A percentile compares a stretch with the other conserved stretches of the same genome.
Conservation (phyloP, 2,888 invertebrate species). For the Coelinius sp. region DNA sequence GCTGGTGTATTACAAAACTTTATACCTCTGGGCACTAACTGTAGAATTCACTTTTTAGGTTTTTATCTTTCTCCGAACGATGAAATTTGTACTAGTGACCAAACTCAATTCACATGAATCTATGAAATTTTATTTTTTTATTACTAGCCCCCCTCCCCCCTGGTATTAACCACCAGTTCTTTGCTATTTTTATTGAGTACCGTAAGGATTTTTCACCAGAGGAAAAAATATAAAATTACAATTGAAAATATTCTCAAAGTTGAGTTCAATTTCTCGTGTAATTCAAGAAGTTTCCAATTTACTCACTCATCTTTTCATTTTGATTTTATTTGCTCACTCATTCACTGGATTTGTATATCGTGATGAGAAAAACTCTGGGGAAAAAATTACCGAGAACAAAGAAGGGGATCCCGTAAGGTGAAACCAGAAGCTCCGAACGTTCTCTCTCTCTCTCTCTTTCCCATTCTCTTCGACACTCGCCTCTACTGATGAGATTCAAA, state of each 20-base stretch:
- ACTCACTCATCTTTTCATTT: neutral
- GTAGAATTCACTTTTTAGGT: neutral
- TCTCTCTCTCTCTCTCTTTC: neutral
- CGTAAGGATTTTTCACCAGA: neutral
- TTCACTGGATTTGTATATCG: constrained; percentile 12
- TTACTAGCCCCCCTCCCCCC: neutral
- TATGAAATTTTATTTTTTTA: neutral
- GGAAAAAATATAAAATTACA: neutral
- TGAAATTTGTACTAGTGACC: neutral
- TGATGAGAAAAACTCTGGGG: neutral
- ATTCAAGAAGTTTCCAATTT: constrained; percentile 18
- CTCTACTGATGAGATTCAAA: constrained; percentile 14
- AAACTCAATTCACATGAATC: neutral
- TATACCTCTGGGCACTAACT: neutral
- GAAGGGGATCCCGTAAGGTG: neutral
- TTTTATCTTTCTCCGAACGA: neutral
- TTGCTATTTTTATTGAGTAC: neutral
- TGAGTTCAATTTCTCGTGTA: constrained; percentile 16
- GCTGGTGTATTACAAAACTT: constrained; percentile 8
- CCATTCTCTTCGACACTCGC: neutral
- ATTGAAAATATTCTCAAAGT: constrained; percentile 8
- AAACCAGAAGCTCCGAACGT: neutral
- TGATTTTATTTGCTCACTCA: constrained; percentile 3
- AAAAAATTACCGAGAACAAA: neutral
- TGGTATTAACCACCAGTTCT: neutral